Percentiles rank a stretch among this genome's conserved stretches.
These are phyloP conservation scores for Rhabdomys dilectus DNA, from an alignment of 2,113 vertebrate species.

Conservation along the genomic window DNA sequence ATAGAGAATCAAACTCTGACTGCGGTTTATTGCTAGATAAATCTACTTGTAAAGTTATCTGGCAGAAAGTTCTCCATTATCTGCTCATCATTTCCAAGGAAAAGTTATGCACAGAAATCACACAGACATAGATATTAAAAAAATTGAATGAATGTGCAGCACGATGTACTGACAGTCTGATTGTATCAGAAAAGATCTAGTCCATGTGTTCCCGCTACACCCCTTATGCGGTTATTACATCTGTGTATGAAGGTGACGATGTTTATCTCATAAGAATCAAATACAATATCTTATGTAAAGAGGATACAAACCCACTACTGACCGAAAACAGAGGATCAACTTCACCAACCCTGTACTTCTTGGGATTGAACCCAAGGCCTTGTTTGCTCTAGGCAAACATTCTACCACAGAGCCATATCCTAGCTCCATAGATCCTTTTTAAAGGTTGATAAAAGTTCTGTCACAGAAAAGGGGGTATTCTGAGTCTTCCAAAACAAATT, in stretches of 20 bases:
- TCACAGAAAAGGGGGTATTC: neutral
- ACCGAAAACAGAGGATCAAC: neutral
- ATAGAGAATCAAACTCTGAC: neutral
- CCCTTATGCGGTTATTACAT: neutral
- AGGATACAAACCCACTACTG: constrained; percentile 24
- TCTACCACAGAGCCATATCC: neutral
- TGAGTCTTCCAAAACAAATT: neutral
- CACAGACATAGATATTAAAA: neutral
- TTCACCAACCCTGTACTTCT: neutral
- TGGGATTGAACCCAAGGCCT: neutral
- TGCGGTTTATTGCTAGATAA: neutral
- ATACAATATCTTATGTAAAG: constrained; percentile 5
- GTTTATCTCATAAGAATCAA: constrained; percentile 26
- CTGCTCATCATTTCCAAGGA: neutral
- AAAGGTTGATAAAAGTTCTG: neutral
- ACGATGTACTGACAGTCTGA: neutral
- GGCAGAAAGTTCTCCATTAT: neutral
- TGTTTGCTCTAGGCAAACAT: neutral
- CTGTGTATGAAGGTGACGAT: neutral
- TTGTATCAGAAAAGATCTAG: neutral
- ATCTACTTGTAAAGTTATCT: neutral
- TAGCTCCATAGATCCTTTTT: neutral
- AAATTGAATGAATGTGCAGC: neutral
- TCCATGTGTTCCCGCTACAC: neutral
- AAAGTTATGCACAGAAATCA: neutral